These are phyloP conservation scores for Onychostoma macrolepis DNA, from an alignment of 2,113 vertebrate species.

Conservation along the genomic window DNA sequence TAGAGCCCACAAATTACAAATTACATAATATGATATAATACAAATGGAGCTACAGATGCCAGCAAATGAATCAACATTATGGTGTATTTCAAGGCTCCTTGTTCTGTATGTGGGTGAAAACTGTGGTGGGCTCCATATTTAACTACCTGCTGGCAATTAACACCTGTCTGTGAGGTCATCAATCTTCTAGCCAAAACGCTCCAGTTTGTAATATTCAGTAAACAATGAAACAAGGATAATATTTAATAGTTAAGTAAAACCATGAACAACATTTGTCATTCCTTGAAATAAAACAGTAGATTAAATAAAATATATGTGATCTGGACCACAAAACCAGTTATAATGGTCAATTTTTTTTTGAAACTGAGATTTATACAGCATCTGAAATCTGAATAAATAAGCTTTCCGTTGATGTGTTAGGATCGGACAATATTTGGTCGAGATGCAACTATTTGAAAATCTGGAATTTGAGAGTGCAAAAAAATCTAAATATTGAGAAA, in stretches of 20 bases:
- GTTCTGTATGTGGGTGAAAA: constrained; percentile 28
- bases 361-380: too few species aligned
- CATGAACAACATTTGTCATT: too few species aligned
- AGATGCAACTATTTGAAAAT: too few species aligned
- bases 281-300: too few species aligned
- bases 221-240: background rate
- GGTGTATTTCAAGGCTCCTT: background rate
- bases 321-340: too few species aligned
- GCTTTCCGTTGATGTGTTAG: too few species aligned
- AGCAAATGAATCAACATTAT: constrained; percentile 7
- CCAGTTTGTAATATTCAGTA: background rate
- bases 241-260: background rate
- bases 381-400: too few species aligned
- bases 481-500: too few species aligned
- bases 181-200: constrained; percentile 18
- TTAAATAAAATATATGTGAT: too few species aligned
- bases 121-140: constrained; percentile 25
- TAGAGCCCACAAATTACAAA: background rate
- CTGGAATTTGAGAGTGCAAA: too few species aligned
- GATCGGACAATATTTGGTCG: too few species aligned
- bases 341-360: too few species aligned
- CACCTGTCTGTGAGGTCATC: constrained; percentile 40
- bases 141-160: constrained; percentile 44
- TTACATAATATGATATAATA: background rate
- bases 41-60: background rate